Evolutionary conservation across 2,888 invertebrate genomes (phyloP).

Genomic region (Leucophenga montana): DNA sequence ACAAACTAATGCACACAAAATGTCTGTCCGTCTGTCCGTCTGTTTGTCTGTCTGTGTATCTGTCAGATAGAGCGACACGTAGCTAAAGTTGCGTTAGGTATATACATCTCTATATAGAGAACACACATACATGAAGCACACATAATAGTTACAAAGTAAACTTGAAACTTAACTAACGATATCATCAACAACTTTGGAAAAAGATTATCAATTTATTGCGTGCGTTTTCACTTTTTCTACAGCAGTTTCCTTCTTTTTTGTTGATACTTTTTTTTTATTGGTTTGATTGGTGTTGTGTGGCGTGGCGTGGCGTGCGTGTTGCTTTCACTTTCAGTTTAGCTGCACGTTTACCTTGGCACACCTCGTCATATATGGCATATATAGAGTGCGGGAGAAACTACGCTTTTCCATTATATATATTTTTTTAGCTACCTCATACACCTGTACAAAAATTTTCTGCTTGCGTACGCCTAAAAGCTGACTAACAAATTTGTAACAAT

Average conservation of each 20-base stretch:
- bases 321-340: constrained; percentile 12
- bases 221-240: constrained; percentile 43
- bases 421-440: constrained; percentile 23
- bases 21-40: neutral
- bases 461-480: constrained; percentile 43
- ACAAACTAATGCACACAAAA: constrained; percentile 1
- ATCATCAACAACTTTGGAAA: constrained; percentile 39
- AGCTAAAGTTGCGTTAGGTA: neutral
- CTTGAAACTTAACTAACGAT: constrained; percentile 45
- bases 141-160: constrained; percentile 38
- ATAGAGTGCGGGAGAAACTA: neutral
- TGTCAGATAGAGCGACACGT: neutral
- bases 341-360: constrained; percentile 8
- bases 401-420: constrained; percentile 37
- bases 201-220: constrained; percentile 57
- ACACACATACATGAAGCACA: constrained; percentile 27
- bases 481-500: constrained; percentile 50
- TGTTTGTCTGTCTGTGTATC: neutral
- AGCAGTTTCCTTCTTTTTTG: neutral
- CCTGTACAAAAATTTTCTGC: constrained; percentile 2
- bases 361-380: neutral
- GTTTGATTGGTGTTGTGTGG: neutral
- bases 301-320: constrained; percentile 7
- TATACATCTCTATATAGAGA: too few species aligned
- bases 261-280: neutral